Evolutionary conservation across 1,140 invertebrate species (phyloP).

Genomic region (Drosophila tristis): DNA sequence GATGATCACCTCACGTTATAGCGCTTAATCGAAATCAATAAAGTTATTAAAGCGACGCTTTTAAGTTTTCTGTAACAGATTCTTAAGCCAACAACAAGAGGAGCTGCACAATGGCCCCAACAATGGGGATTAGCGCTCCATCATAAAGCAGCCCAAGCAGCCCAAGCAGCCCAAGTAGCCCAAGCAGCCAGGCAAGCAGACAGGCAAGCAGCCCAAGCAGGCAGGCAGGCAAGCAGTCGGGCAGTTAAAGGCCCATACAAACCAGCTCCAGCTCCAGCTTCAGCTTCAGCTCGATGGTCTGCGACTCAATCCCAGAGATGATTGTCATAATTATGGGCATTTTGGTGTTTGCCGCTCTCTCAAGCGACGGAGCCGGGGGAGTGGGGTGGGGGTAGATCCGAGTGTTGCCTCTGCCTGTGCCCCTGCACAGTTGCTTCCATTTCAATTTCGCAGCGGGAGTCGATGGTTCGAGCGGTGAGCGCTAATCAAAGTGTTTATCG

Average conservation of each 20-base stretch:
- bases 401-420: slow-evolving; percentile 14
- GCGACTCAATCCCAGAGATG: slow-evolving; percentile 46
- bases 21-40: slow-evolving; percentile 83
- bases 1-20: slow-evolving; percentile 63
- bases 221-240: not conserved
- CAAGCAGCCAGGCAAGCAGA: not conserved
- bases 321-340: slow-evolving; percentile 82
- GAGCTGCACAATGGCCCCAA: slow-evolving; percentile 50
- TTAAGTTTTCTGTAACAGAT: slow-evolving; percentile 83
- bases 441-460: slow-evolving; percentile 79
- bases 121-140: slow-evolving; percentile 54
- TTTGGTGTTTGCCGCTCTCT: slow-evolving; percentile 75
- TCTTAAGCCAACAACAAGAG: slow-evolving; percentile 77
- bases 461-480: slow-evolving; percentile 30
- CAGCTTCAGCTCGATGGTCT: too few species aligned
- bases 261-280: not conserved
- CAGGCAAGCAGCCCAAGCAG: not conserved
- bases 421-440: slow-evolving; percentile 77
- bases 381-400: too few species aligned
- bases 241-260: slow-evolving; percentile 1
- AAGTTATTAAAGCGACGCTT: slow-evolving; percentile 81
- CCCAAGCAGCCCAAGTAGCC: too few species aligned
- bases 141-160: slow-evolving; percentile 5
- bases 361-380: not conserved
- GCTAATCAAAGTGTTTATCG: slow-evolving; percentile 82